These are phyloP conservation scores for Drosophila kanekoi DNA, from an alignment of 2,888 invertebrate genomes.

Conservation along the genomic window DNA sequence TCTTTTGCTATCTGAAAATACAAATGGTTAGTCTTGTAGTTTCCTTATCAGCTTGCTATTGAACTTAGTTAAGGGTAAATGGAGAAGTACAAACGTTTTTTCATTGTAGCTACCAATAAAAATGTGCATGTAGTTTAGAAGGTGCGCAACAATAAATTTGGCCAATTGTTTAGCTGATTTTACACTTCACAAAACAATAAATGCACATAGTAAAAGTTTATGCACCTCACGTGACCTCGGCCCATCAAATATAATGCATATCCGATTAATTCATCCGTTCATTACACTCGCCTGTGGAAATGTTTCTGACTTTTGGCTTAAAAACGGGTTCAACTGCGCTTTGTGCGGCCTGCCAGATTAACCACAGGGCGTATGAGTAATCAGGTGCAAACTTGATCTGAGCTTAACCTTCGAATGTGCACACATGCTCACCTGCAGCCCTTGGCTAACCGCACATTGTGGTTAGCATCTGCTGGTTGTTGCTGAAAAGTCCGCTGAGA, in stretches of 20 bases:
- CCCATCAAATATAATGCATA: constrained; percentile 23
- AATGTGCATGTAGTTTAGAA: not conserved
- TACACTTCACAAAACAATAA: not conserved
- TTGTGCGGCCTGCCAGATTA: not conserved
- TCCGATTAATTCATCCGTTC: constrained; percentile 11
- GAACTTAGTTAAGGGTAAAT: not conserved
- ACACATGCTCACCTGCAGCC: constrained; percentile 11
- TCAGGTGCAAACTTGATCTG: constrained; percentile 25
- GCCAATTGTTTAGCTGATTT: no score
- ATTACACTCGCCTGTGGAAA: constrained; percentile 24
- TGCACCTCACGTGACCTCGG: constrained; percentile 16
- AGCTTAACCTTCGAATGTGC: constrained; percentile 8
- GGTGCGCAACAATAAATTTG: not conserved
- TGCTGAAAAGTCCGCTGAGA: constrained; percentile 4
- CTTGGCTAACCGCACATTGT: constrained; percentile 44
- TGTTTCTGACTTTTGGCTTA: constrained; percentile 5
- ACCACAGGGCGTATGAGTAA: constrained; percentile 62
- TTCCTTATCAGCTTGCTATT: constrained; percentile 2
- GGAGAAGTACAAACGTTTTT: not conserved
- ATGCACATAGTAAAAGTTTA: not conserved
- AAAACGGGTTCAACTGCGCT: constrained; percentile 18
- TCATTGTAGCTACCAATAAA: no score
- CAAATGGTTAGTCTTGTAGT: not conserved
- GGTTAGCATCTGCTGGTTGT: constrained; percentile 19
- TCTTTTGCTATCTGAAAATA: constrained; percentile 13